phyloP scores from a whole-genome alignment of 2,797 vertebrate genomes.

The Ceryle rudis region DNA sequence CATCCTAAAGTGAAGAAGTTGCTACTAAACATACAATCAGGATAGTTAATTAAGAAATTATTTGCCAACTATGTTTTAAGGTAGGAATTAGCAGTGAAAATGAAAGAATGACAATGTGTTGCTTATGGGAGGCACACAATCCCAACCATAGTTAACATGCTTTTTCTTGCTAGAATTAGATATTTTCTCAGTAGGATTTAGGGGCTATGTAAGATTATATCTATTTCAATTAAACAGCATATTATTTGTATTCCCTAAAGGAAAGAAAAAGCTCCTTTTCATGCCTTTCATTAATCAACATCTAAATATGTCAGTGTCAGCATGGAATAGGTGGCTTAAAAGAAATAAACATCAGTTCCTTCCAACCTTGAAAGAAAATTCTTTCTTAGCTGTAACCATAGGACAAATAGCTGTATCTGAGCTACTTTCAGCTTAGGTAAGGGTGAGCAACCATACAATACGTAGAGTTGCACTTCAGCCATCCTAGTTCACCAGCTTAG shows the following conservation, averaged over 20 bases:
- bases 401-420: background rate
- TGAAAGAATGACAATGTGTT: background rate
- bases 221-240: background rate
- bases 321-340: background rate
- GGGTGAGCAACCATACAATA: background rate
- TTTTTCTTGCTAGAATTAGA: conserved; percentile 28
- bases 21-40: background rate
- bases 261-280: background rate
- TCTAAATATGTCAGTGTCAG: background rate
- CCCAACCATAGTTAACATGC: background rate
- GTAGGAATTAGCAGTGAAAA: conserved; percentile 6
- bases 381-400: background rate
- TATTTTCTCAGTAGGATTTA: conserved; percentile 19
- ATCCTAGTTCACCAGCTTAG: background rate
- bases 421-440: background rate
- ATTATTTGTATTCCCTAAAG: background rate
- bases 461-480: background rate
- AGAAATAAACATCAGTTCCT: background rate
- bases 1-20: conserved; percentile 36
- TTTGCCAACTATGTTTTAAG: conserved; percentile 11
- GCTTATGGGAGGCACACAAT: background rate
- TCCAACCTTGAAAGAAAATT: background rate
- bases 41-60: conserved; percentile 17
- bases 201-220: background rate
- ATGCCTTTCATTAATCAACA: background rate